Evolutionary conservation across 1,140 invertebrate genomes (phyloP).

Genomic region (Eueides isabella): DNA sequence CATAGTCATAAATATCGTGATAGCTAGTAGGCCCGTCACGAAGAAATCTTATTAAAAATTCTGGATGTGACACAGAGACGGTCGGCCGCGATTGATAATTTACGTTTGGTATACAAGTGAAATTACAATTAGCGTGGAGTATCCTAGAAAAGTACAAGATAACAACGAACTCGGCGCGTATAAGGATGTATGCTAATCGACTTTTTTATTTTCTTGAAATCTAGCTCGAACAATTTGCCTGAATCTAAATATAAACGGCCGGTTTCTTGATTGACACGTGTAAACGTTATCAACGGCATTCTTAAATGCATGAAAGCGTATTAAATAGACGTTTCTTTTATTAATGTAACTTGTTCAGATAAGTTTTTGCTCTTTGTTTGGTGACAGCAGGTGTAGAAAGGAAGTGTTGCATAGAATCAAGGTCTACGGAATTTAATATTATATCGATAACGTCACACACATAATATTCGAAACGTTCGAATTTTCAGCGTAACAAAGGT

Average conservation of each 20-base stretch:
- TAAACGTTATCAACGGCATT: slow-evolving; percentile 12
- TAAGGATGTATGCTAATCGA: slow-evolving; percentile 29
- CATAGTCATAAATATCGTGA: slow-evolving; percentile 32
- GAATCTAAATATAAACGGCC: slow-evolving; percentile 17
- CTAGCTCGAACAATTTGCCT: slow-evolving; percentile 16
- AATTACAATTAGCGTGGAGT: slow-evolving; percentile 19
- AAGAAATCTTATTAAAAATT: slow-evolving; percentile 23
- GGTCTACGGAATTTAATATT: not conserved
- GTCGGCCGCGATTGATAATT: slow-evolving; percentile 28
- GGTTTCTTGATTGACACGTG: slow-evolving; percentile 25
- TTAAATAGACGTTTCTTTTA: not conserved
- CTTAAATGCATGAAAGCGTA: not conserved
- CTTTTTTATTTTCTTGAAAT: slow-evolving; percentile 23
- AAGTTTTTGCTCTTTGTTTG: slow-evolving; percentile 9
- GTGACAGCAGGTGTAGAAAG: not conserved
- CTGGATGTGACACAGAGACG: slow-evolving; percentile 15
- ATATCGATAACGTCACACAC: not conserved
- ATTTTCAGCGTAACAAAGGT: slow-evolving; percentile 31
- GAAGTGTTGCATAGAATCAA: not conserved
- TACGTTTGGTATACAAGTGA: slow-evolving; percentile 24
- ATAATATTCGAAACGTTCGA: not conserved
- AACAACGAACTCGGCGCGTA: slow-evolving; percentile 5
- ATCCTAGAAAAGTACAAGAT: slow-evolving; percentile 14
- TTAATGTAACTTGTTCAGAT: slow-evolving; percentile 6
- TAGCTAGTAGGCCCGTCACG: slow-evolving; percentile 33